Percentiles rank a stretch among this genome's conserved stretches.
Evolutionary conservation across 1,140 invertebrate species (phyloP).

Genomic region (Pseudomyrmex cubaensis): DNA sequence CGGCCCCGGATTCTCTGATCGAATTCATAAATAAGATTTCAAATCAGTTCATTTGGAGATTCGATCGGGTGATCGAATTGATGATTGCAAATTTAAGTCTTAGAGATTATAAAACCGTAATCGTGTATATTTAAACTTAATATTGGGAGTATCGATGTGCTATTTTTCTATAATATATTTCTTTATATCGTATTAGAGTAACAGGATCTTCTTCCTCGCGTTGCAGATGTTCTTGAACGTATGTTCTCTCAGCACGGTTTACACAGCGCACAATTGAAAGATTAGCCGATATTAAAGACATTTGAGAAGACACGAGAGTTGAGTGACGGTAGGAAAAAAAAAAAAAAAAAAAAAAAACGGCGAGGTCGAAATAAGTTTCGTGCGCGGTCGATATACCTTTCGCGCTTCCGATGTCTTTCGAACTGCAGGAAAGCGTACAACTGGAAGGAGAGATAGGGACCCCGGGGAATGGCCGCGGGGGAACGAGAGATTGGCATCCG

Average conservation of each 20-base stretch:
- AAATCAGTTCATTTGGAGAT: not conserved
- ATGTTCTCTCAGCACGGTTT: not conserved
- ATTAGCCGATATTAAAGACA: not conserved
- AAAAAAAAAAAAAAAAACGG: too few relatives aligned
- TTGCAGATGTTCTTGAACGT: not conserved
- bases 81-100: not conserved
- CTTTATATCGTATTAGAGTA: too few relatives aligned
- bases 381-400: slow-evolving; percentile 50
- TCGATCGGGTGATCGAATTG: not conserved
- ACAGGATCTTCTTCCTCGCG: not conserved
- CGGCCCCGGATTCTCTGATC: not conserved
- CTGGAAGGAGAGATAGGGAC: slow-evolving; percentile 58
- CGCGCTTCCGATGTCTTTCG: slow-evolving; percentile 56
- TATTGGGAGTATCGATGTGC: too few relatives aligned
- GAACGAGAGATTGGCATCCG: slow-evolving; percentile 53
- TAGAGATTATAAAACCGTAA: not conserved
- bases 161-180: too few relatives aligned
- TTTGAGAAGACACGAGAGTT: not conserved
- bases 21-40: not conserved
- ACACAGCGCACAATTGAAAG: not conserved
- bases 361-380: slow-evolving; percentile 34
- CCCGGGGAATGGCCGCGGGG: slow-evolving; percentile 48
- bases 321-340: not conserved
- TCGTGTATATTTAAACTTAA: not conserved
- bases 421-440: slow-evolving; percentile 52